Percentiles rank a stretch among this genome's conserved stretches.
Evolutionary conservation across 2,113 vertebrate genomes (phyloP).

Genomic region (Neomonachus schauinslandi): DNA sequence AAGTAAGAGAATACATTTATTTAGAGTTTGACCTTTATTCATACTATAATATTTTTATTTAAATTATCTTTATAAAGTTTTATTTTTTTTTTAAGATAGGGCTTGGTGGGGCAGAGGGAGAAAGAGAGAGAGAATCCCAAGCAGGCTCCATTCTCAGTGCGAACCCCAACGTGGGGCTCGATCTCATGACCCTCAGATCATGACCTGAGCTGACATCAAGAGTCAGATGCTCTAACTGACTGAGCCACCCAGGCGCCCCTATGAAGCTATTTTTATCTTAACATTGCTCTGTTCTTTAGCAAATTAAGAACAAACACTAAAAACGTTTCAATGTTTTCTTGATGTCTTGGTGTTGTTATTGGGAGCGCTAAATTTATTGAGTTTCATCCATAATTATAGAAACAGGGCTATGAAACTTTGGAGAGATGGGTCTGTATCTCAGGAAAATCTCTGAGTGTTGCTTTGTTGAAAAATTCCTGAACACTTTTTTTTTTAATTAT

Average conservation of each 20-base stretch:
- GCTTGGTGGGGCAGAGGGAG: neutral
- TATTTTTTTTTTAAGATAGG: neutral
- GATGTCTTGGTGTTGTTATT: neutral
- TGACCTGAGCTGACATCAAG: neutral
- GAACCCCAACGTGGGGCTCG: neutral
- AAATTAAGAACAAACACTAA: neutral
- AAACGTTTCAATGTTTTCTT: neutral
- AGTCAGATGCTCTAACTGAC: neutral
- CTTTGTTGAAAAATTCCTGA: neutral
- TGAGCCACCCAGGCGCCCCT: neutral
- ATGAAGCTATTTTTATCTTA: constrained; percentile 21
- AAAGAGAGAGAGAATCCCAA: neutral
- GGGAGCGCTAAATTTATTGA: neutral
- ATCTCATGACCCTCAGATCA: neutral
- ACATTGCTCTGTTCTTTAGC: neutral
- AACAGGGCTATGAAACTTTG: neutral
- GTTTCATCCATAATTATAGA: neutral
- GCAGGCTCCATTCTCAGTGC: neutral
- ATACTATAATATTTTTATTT: neutral
- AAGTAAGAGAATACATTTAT: neutral
- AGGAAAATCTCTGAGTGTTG: neutral
- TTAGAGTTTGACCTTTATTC: neutral
- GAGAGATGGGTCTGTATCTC: neutral
- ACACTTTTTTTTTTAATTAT: neutral
- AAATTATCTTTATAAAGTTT: constrained; percentile 22